These are phyloP conservation scores for Galleria mellonella DNA, from an alignment of 1,140 invertebrate species.

Conservation along the genomic window DNA sequence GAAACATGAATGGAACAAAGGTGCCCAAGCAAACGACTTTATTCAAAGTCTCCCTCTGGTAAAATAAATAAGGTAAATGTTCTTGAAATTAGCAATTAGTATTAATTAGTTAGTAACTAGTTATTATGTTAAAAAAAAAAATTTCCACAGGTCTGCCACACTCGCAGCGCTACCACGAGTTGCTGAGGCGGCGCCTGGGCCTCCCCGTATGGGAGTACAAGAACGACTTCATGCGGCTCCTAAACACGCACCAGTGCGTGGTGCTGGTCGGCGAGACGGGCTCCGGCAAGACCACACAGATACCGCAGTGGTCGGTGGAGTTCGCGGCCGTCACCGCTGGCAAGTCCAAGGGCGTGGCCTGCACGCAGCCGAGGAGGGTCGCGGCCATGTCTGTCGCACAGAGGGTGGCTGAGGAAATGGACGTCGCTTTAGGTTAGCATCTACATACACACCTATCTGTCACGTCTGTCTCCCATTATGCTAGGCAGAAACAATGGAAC, in stretches of 20 bases:
- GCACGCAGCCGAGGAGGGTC: conserved; percentile 97
- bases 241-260: conserved; percentile 93
- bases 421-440: conserved; percentile 83
- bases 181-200: conserved; percentile 90
- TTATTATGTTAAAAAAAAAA: no score
- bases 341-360: conserved; percentile 89
- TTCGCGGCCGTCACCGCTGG: conserved; percentile 44
- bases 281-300: conserved; percentile 98
- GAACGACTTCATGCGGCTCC: conserved; percentile 94
- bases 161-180: conserved; percentile 87
- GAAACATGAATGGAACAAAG: no score
- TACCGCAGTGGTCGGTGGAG: conserved; percentile 82
- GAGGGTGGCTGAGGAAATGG: conserved; percentile 99
- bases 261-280: conserved; percentile 97
- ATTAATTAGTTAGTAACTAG: no score
- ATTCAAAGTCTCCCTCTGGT: no score
- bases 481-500: no score
- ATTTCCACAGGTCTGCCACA: conserved; percentile 79
- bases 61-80: no score
- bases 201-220: conserved; percentile 99
- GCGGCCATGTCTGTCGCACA: conserved; percentile 99
- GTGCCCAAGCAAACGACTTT: no score
- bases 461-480: no score
- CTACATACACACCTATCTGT: neutral
- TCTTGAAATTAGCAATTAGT: no score